Evolutionary conservation across 2,797 vertebrate genomes (phyloP).

Genomic region (Labroides dimidiatus): DNA sequence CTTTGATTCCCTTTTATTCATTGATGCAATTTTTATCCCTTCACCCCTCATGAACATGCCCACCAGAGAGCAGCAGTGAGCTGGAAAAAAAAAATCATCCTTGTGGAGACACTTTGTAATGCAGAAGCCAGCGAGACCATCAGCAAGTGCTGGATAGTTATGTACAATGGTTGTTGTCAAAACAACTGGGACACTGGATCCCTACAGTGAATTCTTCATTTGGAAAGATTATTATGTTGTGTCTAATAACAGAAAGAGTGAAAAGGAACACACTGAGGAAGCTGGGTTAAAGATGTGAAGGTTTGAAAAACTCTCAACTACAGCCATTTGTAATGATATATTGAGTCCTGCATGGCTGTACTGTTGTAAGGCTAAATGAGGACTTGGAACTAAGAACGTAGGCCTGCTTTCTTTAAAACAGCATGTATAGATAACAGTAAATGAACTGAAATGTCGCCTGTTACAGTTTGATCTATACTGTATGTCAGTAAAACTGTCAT

Average conservation of each 20-base stretch:
- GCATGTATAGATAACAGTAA: too few species aligned
- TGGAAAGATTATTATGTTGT: constrained; percentile 1
- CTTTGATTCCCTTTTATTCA: too few species aligned
- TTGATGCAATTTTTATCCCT: too few species aligned
- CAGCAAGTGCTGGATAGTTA: neutral
- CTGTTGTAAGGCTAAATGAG: neutral
- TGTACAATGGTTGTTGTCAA: neutral
- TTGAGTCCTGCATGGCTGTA: too few species aligned
- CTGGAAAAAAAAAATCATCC: neutral
- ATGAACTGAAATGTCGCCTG: too few species aligned
- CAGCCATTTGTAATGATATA: neutral
- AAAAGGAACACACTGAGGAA: neutral
- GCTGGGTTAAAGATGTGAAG: neutral
- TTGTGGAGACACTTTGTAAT: neutral
- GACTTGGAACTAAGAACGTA: neutral
- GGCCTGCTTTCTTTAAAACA: neutral
- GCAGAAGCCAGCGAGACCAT: neutral
- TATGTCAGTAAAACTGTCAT: neutral
- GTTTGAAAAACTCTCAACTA: neutral
- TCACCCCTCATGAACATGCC: neutral
- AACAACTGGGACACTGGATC: neutral
- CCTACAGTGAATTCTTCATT: neutral
- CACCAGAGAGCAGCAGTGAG: constrained; percentile 62
- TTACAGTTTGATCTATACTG: too few species aligned
- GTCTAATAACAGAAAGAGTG: neutral